Conservation (phyloP, 2,113 vertebrate species). For the Propithecus coquereli region DNA sequence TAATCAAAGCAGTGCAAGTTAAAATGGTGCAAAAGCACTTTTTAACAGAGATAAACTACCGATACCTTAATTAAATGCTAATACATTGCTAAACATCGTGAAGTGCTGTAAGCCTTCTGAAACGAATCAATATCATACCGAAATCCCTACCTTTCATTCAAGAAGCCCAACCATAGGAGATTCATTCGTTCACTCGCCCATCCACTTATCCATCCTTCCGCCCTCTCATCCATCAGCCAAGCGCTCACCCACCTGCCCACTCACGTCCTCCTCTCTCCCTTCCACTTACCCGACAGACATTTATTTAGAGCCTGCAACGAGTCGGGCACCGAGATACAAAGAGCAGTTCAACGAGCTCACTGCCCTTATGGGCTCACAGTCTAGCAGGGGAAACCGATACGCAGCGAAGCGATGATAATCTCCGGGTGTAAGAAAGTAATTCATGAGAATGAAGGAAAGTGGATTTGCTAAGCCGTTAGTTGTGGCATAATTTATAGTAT, state of each 20-base stretch:
- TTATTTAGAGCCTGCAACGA: not conserved
- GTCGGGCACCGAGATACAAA: not conserved
- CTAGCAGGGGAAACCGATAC: not conserved
- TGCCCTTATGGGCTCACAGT: constrained; percentile 47
- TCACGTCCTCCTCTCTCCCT: not conserved
- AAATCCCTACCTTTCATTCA: not conserved
- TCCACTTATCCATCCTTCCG: not conserved
- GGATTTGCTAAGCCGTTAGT: not conserved
- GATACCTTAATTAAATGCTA: not conserved
- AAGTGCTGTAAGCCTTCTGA: not conserved
- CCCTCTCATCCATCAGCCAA: not conserved
- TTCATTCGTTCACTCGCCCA: not conserved
- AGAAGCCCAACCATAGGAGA: not conserved
- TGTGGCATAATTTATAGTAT: not conserved
- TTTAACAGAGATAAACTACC: not conserved
- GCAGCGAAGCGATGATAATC: not conserved
- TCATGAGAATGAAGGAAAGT: not conserved
- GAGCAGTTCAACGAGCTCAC: not conserved
- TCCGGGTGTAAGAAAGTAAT: not conserved
- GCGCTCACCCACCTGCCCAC: not conserved
- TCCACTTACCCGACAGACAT: too few relatives aligned
- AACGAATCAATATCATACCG: not conserved
- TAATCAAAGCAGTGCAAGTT: not conserved
- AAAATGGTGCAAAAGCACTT: not conserved
- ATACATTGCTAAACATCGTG: not conserved